phyloP scores from a whole-genome alignment of 2,797 vertebrate species.

The Bovichtus diacanthus region DNA sequence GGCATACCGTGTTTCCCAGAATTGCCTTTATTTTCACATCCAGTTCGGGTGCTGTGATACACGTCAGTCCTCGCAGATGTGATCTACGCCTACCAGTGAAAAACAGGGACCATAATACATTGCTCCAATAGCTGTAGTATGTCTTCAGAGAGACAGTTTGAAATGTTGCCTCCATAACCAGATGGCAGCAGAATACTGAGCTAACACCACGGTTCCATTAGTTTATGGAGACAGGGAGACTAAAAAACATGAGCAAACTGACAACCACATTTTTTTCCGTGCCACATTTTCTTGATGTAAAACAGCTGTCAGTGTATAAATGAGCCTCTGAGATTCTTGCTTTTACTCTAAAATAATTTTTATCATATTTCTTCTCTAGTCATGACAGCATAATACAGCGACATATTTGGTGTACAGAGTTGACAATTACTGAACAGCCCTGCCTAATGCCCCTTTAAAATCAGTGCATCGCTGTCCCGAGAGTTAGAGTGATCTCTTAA shows the following conservation, averaged over 20 bases:
- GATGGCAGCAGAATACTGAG: constrained; percentile 35
- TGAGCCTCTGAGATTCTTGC: constrained; percentile 17
- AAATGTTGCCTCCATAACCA: constrained; percentile 37
- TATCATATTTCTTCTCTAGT: background rate
- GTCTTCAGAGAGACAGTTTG: constrained; percentile 8
- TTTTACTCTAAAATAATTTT: constrained; percentile 21
- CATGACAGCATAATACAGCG: background rate
- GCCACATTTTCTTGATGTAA: constrained; percentile 23
- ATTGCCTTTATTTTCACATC: background rate
- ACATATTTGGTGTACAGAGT: background rate
- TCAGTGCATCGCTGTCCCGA: constrained; percentile 1
- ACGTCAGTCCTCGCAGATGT: background rate
- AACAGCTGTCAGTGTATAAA: constrained; percentile 49
- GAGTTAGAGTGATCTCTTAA: constrained; percentile 45
- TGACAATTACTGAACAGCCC: background rate
- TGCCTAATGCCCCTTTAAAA: constrained; percentile 33
- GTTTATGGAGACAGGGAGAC: constrained; percentile 11
- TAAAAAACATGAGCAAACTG: constrained; percentile 30
- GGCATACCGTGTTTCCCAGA: background rate
- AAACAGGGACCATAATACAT: constrained; percentile 8
- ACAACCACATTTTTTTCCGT: background rate
- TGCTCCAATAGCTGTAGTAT: background rate
- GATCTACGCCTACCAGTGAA: constrained; percentile 15
- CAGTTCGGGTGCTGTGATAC: background rate
- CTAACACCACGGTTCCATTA: constrained; percentile 27